Conservation (phyloP, 2,797 vertebrate genomes). For the Spondyliosoma cantharus region DNA sequence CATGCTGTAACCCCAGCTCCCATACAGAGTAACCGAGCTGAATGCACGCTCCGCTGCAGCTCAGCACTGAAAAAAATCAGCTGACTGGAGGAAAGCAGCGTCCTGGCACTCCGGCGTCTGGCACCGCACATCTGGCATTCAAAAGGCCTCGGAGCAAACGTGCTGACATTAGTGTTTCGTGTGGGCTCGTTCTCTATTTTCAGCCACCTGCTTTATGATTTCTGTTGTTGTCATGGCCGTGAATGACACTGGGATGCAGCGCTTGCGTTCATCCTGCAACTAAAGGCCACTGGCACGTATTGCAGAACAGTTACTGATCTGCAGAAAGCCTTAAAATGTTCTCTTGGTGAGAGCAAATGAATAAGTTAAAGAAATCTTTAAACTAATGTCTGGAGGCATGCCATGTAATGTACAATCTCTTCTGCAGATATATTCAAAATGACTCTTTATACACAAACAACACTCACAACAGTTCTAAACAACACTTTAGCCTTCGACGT, state of each 20-base stretch:
- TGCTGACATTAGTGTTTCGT: constrained; percentile 70
- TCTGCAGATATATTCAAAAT: constrained; percentile 4
- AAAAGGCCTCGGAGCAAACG: constrained; percentile 69
- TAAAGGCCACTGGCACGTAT: constrained; percentile 38
- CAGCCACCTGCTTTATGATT: constrained; percentile 67
- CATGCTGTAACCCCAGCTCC: constrained; percentile 24
- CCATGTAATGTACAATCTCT: not conserved
- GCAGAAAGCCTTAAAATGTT: not conserved
- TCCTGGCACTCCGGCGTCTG: constrained; percentile 61
- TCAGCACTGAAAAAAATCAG: constrained; percentile 57
- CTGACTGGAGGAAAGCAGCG: constrained; percentile 69
- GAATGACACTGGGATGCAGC: constrained; percentile 44
- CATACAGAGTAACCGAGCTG: constrained; percentile 47
- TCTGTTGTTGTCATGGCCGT: constrained; percentile 57
- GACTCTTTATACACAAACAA: constrained; percentile 5
- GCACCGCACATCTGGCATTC: constrained; percentile 79
- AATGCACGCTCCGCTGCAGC: constrained; percentile 48
- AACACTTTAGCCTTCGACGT: constrained; percentile 36
- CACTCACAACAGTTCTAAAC: constrained; percentile 14
- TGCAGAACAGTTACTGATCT: not conserved
- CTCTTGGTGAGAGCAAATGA: not conserved
- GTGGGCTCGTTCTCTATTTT: constrained; percentile 52
- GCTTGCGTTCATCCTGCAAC: constrained; percentile 26
- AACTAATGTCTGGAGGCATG: not conserved
- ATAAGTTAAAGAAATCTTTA: not conserved